A percentile compares a stretch with the other conserved stretches of the same genome.
Conservation (phyloP, 2,888 invertebrate genomes). For the Pediacus dermestoides region DNA sequence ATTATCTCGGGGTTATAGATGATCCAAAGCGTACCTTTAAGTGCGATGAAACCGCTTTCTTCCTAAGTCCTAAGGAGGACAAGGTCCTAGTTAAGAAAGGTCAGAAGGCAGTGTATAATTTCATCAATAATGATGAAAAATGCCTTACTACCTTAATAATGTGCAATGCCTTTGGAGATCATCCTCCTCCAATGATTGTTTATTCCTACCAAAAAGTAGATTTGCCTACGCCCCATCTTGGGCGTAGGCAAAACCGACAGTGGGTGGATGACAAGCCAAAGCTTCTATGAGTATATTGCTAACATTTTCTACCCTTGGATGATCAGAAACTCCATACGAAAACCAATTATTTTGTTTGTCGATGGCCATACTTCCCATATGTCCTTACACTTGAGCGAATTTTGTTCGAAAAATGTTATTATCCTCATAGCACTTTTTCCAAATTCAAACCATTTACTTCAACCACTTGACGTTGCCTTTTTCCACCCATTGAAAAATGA, state of each 20-base stretch:
- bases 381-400: constrained; percentile 11
- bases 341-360: constrained; percentile 11
- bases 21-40: constrained; percentile 38
- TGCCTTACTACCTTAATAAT: constrained; percentile 31
- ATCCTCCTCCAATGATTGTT: constrained; percentile 28
- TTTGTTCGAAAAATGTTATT: constrained; percentile 17
- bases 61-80: constrained; percentile 38
- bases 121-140: constrained; percentile 33
- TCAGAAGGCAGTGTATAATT: constrained; percentile 32
- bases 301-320: constrained; percentile 39
- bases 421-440: constrained; percentile 11
- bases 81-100: constrained; percentile 38
- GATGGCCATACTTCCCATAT: constrained; percentile 16
- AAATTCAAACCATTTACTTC: constrained; percentile 14
- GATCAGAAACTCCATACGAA: constrained; percentile 10
- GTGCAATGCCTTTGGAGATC: constrained; percentile 29
- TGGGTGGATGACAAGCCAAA: constrained; percentile 47
- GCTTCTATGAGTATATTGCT: constrained; percentile 44
- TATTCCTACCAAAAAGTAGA: constrained; percentile 38
- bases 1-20: constrained; percentile 12
- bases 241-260: constrained; percentile 25
- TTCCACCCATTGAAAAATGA: constrained; percentile 14
- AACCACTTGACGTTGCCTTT: constrained; percentile 14
- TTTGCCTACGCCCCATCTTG: constrained; percentile 39
- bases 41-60: constrained; percentile 44